phyloP scores from a whole-genome alignment of 1,140 invertebrate species.

The Sesamia nonagrioides region DNA sequence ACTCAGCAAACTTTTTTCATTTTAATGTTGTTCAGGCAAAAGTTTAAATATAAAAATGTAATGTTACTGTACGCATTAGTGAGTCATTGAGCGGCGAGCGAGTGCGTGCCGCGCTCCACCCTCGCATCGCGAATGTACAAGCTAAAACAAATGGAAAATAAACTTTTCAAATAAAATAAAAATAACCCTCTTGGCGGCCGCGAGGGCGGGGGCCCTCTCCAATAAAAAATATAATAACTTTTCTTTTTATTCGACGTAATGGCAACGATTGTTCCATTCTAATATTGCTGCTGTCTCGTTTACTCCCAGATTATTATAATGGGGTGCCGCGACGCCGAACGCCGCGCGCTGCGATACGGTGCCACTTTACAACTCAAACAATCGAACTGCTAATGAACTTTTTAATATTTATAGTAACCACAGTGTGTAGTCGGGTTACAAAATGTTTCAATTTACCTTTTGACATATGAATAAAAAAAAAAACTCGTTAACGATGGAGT shows the following conservation, averaged over 20 bases:
- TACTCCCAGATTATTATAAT: constrained; percentile 80
- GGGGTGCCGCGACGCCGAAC: constrained; percentile 62
- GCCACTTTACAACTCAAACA: constrained; percentile 42
- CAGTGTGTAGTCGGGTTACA: constrained; percentile 1
- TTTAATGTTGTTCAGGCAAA: constrained; percentile 83
- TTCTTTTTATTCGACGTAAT: constrained; percentile 86
- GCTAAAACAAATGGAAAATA: constrained; percentile 86
- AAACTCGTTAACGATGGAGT: background rate
- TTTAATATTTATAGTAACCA: constrained; percentile 44
- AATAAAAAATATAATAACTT: constrained; percentile 88
- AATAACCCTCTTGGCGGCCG: constrained; percentile 84
- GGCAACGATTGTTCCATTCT: constrained; percentile 80
- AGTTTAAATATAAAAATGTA: constrained; percentile 87
- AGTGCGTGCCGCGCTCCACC: constrained; percentile 79
- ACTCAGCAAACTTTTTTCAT: constrained; percentile 84
- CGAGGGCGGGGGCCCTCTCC: constrained; percentile 82
- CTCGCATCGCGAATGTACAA: constrained; percentile 82
- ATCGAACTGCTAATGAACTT: constrained; percentile 42
- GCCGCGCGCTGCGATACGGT: constrained; percentile 23
- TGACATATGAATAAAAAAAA: background rate
- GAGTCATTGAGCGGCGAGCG: constrained; percentile 77
- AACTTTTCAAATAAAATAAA: constrained; percentile 87
- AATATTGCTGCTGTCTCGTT: constrained; percentile 77
- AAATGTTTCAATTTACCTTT: constrained; percentile 33
- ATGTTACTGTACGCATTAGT: constrained; percentile 85